Percentiles rank a stretch among this genome's conserved stretches.
These are phyloP conservation scores for Pagrus major DNA, from an alignment of 2,113 vertebrate species.

Conservation along the genomic window DNA sequence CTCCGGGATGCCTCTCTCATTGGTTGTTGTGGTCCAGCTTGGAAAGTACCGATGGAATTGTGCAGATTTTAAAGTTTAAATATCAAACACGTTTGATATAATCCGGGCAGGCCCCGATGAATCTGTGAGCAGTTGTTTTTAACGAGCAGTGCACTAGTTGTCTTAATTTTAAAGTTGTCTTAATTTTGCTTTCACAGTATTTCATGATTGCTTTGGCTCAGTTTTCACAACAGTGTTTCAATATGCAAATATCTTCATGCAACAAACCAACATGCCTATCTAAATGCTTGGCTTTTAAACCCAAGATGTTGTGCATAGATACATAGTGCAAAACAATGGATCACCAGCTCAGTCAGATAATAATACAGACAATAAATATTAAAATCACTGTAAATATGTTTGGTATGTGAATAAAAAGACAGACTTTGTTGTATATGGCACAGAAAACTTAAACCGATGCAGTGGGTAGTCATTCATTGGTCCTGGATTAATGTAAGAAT, in stretches of 20 bases:
- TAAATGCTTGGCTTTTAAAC: not conserved
- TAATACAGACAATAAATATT: no score
- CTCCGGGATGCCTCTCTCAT: no score
- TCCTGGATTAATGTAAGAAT: not conserved
- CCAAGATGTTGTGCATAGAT: no score
- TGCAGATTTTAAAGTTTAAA: no score
- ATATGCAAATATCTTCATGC: not conserved
- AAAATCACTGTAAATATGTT: not conserved
- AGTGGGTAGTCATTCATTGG: not conserved
- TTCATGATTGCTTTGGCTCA: not conserved
- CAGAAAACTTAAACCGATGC: not conserved
- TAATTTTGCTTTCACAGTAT: not conserved
- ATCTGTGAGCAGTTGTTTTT: no score
- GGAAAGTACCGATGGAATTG: no score
- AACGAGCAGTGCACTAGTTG: no score
- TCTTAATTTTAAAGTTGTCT: no score
- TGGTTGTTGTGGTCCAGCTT: no score
- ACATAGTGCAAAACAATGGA: not conserved
- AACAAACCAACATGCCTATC: not conserved
- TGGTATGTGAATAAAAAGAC: not conserved
- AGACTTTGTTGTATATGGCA: not conserved
- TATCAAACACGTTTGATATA: no score
- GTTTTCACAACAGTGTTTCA: not conserved
- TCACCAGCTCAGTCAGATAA: no score
- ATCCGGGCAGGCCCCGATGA: no score